A percentile compares a stretch with the other conserved stretches of the same genome.
phyloP scores from a whole-genome alignment of 2,888 invertebrate genomes.

The Augiades crinisus region DNA sequence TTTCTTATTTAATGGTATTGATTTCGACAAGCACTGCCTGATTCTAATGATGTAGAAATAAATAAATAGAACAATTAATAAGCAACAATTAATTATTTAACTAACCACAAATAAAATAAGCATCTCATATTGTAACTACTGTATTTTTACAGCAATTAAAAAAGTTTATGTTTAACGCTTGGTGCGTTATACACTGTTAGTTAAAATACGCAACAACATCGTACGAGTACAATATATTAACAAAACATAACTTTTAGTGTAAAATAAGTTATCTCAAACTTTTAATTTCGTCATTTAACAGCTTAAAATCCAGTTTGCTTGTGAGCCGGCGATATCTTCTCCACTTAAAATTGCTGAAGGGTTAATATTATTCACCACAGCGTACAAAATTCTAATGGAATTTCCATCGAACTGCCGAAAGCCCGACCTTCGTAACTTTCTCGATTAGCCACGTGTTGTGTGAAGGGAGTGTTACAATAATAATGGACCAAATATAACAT shows the following conservation, averaged over 20 bases:
- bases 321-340: conserved; percentile 1
- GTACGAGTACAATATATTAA: too few relatives aligned
- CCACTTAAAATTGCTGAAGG: conserved; percentile 16
- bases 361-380: conserved; percentile 24
- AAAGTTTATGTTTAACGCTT: too few relatives aligned
- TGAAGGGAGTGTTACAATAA: not conserved
- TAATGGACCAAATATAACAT: not conserved
- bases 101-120: too few relatives aligned
- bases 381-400: conserved; percentile 17
- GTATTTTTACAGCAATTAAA: too few relatives aligned
- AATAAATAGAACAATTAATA: too few relatives aligned
- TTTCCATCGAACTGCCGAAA: not conserved
- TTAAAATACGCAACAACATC: too few relatives aligned
- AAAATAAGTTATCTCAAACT: not conserved
- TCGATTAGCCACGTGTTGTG: not conserved
- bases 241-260: not conserved
- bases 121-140: too few relatives aligned
- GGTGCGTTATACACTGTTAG: too few relatives aligned
- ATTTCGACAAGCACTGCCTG: too few relatives aligned
- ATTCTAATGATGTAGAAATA: too few relatives aligned
- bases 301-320: not conserved
- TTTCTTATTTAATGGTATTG: too few relatives aligned
- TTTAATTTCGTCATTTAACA: not conserved
- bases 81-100: too few relatives aligned
- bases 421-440: conserved; percentile 8